Conservation (phyloP, 2,113 vertebrate species). For the Cinclus mexicanus region DNA sequence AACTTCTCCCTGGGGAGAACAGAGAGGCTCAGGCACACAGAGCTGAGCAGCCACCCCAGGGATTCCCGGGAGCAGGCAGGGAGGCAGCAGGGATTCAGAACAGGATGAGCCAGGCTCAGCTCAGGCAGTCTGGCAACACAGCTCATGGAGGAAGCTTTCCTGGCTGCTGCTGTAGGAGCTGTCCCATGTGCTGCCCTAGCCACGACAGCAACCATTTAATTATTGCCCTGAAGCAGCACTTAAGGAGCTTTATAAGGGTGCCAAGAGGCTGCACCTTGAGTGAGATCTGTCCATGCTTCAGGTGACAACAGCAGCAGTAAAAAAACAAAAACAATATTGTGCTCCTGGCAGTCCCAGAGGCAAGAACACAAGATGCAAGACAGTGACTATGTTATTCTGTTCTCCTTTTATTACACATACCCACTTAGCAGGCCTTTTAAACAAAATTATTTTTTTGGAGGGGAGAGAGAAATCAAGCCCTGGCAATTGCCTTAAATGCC, state of each 20-base stretch:
- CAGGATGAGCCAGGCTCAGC: background rate
- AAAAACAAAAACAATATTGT: background rate
- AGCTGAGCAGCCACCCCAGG: background rate
- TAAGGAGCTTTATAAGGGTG: fast-evolving
- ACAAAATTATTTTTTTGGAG: background rate
- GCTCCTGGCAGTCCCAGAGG: background rate
- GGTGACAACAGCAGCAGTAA: background rate
- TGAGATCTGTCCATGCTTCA: background rate
- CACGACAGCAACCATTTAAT: background rate
- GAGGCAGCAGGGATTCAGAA: background rate
- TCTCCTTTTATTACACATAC: background rate
- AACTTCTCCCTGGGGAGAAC: background rate
- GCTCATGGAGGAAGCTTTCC: background rate
- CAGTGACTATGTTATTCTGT: background rate
- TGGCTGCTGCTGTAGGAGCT: background rate
- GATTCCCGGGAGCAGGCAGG: background rate
- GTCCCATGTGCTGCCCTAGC: background rate
- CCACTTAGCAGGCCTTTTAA: background rate
- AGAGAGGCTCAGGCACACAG: background rate
- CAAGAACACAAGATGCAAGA: background rate
- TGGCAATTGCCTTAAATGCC: background rate
- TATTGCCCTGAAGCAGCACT: background rate
- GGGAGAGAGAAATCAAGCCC: background rate
- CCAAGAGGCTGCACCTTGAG: background rate
- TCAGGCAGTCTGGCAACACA: background rate